These are phyloP conservation scores for Pachycephala philippinensis DNA, from an alignment of 2,113 vertebrate species.

Conservation along the genomic window DNA sequence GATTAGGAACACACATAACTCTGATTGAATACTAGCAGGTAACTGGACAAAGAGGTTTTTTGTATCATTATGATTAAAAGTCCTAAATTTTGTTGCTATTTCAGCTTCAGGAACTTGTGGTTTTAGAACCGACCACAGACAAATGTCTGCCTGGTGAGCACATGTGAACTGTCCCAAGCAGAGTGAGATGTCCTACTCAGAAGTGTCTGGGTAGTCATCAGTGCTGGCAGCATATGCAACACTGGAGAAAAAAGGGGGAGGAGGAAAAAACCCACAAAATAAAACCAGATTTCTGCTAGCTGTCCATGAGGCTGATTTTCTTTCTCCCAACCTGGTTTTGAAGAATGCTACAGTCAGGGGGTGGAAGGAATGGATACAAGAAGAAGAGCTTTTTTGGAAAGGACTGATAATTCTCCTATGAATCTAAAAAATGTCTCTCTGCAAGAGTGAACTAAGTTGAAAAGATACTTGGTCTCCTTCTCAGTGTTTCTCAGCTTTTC, in stretches of 20 bases:
- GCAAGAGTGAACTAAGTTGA: not conserved
- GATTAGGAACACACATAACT: not conserved
- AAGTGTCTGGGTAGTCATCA: constrained; percentile 59
- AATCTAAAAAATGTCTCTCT: not conserved
- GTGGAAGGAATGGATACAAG: not conserved
- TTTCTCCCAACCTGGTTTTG: constrained; percentile 40
- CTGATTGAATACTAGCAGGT: not conserved
- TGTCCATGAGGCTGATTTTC: not conserved
- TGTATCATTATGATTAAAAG: not conserved
- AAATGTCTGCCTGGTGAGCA: constrained; percentile 66
- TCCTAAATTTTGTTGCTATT: not conserved
- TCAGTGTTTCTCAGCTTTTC: not conserved
- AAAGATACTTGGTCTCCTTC: not conserved
- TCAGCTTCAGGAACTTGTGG: constrained; percentile 55
- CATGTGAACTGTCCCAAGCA: constrained; percentile 59
- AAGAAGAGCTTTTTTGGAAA: not conserved
- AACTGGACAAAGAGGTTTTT: not conserved
- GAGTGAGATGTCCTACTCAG: constrained; percentile 62
- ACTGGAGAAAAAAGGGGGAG: not conserved
- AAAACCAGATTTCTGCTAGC: constrained; percentile 56
- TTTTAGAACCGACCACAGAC: constrained; percentile 43
- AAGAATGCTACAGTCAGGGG: not conserved
- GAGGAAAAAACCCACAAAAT: constrained; percentile 52
- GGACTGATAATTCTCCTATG: not conserved
- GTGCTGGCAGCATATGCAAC: constrained; percentile 47